Percentiles rank a stretch among this genome's conserved stretches.
These are phyloP conservation scores for Sus cebifrons DNA, from an alignment of 2,797 vertebrate species.

Conservation along the genomic window DNA sequence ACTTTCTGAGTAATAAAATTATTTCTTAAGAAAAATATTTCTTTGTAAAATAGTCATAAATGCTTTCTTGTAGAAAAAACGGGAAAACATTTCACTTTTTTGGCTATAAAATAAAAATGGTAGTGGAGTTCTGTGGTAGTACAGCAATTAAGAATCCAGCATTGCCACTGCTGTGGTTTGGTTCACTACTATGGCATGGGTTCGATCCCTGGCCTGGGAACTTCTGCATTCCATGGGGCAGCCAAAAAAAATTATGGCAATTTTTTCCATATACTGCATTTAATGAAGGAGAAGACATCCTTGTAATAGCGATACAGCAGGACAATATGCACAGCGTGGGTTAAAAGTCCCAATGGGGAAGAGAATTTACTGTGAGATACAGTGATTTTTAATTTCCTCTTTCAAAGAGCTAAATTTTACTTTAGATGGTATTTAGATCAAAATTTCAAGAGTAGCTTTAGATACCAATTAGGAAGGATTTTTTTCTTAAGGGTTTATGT, in stretches of 20 bases:
- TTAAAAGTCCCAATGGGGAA: background rate
- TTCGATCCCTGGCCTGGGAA: no score
- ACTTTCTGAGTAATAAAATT: constrained; percentile 7
- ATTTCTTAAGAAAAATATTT: background rate
- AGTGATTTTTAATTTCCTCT: constrained; percentile 40
- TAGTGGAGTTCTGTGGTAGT: background rate
- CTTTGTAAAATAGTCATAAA: background rate
- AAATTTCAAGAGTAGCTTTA: constrained; percentile 48
- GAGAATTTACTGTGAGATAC: background rate
- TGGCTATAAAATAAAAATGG: background rate
- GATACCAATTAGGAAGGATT: constrained; percentile 51
- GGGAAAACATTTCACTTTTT: background rate
- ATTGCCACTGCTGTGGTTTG: no score
- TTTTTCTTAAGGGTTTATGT: constrained; percentile 41
- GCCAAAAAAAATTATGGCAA: no score
- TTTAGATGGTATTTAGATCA: constrained; percentile 4
- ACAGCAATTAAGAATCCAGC: no score
- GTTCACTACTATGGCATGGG: no score
- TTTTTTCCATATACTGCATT: background rate
- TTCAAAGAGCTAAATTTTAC: constrained; percentile 61
- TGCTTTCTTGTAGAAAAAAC: background rate
- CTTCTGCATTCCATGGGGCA: no score
- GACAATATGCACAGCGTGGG: background rate
- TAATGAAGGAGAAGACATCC: background rate
- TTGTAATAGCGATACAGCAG: background rate